phyloP scores from a whole-genome alignment of 2,888 invertebrate species.

The Xiphydria camelus region DNA sequence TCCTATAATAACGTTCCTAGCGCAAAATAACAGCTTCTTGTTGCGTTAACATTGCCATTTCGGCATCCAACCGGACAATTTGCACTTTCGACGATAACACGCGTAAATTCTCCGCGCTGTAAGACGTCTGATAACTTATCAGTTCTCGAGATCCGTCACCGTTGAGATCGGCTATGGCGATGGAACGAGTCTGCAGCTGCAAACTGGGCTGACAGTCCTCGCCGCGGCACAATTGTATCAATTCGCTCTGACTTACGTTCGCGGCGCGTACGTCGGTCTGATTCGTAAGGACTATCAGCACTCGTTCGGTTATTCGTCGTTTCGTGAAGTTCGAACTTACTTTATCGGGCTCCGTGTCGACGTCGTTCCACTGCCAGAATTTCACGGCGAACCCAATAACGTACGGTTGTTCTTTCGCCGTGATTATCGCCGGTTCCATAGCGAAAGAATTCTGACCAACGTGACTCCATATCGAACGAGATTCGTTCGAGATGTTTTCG shows the following conservation, averaged over 20 bases:
- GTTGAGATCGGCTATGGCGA: slow-evolving; percentile 73
- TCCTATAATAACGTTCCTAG: too few species aligned
- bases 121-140: slow-evolving; percentile 66
- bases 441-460: slow-evolving; percentile 69
- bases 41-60: neutral
- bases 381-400: slow-evolving; percentile 78
- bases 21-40: neutral
- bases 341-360: slow-evolving; percentile 26
- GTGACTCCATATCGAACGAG: slow-evolving; percentile 65
- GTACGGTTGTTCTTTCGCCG: slow-evolving; percentile 58
- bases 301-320: slow-evolving; percentile 67
- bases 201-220: slow-evolving; percentile 74
- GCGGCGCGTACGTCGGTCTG: slow-evolving; percentile 73
- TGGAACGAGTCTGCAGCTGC: slow-evolving; percentile 72
- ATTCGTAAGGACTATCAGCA: slow-evolving; percentile 79
- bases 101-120: slow-evolving; percentile 20
- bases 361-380: slow-evolving; percentile 79
- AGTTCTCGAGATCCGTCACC: slow-evolving; percentile 77
- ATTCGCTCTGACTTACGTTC: slow-evolving; percentile 78
- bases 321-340: slow-evolving; percentile 20
- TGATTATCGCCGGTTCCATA: slow-evolving; percentile 72
- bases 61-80: slow-evolving; percentile 45
- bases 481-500: slow-evolving; percentile 62
- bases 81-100: slow-evolving; percentile 46
- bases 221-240: slow-evolving; percentile 71